Conservation (phyloP, 2,797 vertebrate species). For the Sebastes trivittatus region DNA sequence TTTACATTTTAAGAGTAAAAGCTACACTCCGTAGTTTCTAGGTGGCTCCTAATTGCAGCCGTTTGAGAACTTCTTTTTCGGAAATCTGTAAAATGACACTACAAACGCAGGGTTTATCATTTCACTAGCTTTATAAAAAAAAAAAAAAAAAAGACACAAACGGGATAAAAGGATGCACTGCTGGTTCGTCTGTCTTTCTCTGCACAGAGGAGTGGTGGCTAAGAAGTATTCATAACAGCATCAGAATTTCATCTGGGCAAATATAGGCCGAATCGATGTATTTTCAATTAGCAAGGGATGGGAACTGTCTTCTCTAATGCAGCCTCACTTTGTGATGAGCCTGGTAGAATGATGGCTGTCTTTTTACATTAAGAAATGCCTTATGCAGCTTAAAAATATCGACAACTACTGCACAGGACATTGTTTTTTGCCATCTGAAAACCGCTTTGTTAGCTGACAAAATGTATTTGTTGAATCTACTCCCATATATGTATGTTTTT, state of each 20-base stretch:
- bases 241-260: constrained; percentile 21
- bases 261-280: constrained; percentile 31
- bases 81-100: not conserved
- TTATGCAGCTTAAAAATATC: constrained; percentile 22
- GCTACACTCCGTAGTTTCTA: not conserved
- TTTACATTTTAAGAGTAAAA: constrained; percentile 30
- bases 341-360: not conserved
- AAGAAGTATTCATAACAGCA: constrained; percentile 22
- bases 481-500: not conserved
- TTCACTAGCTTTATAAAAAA: not conserved
- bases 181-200: constrained; percentile 1
- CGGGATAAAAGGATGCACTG: not conserved
- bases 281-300: constrained; percentile 41
- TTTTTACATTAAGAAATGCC: constrained; percentile 24
- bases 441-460: not conserved
- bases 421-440: not conserved
- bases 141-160: not conserved
- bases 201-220: constrained; percentile 5
- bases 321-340: constrained; percentile 19
- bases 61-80: not conserved
- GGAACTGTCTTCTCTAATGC: constrained; percentile 26
- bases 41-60: not conserved
- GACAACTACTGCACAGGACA: not conserved
- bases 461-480: not conserved
- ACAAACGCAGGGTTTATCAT: not conserved